Conservation (phyloP, 1,140 invertebrate genomes). For the Homalodisca vitripennis region DNA sequence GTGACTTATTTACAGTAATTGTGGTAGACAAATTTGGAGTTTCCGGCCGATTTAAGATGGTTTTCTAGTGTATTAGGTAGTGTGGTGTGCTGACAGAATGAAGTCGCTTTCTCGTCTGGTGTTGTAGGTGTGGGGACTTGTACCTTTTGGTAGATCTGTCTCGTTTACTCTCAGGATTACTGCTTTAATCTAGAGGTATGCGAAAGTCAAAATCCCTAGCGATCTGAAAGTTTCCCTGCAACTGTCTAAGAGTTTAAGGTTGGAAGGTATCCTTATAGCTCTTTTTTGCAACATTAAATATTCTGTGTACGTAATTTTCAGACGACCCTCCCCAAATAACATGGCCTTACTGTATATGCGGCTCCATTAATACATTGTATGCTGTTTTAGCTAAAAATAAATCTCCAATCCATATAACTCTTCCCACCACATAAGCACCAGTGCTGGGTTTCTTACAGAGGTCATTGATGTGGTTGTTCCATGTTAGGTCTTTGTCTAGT, state of each 20-base stretch:
- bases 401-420: neutral
- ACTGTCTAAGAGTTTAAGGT: neutral
- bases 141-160: too few species aligned
- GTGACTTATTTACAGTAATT: too few species aligned
- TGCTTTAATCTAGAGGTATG: neutral
- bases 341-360: neutral
- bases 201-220: neutral
- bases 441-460: too few species aligned
- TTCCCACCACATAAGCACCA: too few species aligned
- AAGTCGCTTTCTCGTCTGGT: too few species aligned
- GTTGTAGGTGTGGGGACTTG: too few species aligned
- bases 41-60: too few species aligned
- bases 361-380: neutral
- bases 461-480: too few species aligned
- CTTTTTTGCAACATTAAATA: neutral
- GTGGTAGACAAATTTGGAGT: too few species aligned
- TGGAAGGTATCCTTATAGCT: neutral
- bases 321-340: neutral
- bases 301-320: neutral
- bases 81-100: too few species aligned
- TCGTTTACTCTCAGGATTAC: too few species aligned
- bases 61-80: too few species aligned
- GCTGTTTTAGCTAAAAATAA: neutral
- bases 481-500: neutral
- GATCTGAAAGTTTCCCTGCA: slow-evolving; percentile 13